These are phyloP conservation scores for Vimba vimba DNA, from an alignment of 2,113 vertebrate genomes.

Conservation along the genomic window DNA sequence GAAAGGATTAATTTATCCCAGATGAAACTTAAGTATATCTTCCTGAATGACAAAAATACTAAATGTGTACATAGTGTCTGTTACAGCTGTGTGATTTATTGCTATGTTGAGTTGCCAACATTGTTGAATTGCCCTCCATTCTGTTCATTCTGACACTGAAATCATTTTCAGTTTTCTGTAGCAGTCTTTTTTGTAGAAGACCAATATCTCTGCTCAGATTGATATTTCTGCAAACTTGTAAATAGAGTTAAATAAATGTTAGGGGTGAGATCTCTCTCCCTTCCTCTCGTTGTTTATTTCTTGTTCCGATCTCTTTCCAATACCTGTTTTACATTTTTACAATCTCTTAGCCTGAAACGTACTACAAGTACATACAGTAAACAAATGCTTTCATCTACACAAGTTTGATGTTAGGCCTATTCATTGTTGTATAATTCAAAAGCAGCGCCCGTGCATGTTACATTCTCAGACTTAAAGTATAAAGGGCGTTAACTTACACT, in stretches of 20 bases:
- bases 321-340: not conserved
- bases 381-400: not conserved
- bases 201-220: slow-evolving; percentile 35
- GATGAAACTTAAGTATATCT: slow-evolving; percentile 51
- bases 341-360: not conserved
- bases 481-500: not conserved
- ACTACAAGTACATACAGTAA: not conserved
- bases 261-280: slow-evolving; percentile 61
- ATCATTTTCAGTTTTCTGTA: slow-evolving; percentile 47
- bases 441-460: not conserved
- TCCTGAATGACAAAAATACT: slow-evolving; percentile 64
- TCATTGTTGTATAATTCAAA: not conserved
- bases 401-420: not conserved
- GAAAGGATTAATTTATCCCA: slow-evolving; percentile 69
- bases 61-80: slow-evolving; percentile 62
- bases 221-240: slow-evolving; percentile 57
- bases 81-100: slow-evolving; percentile 54
- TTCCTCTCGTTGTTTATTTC: slow-evolving; percentile 20
- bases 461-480: not conserved
- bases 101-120: slow-evolving; percentile 63
- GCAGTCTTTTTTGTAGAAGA: slow-evolving; percentile 54
- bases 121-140: slow-evolving; percentile 65
- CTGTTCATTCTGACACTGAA: slow-evolving; percentile 45
- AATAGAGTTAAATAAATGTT: slow-evolving; percentile 79
- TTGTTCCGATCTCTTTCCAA: not conserved